Percentiles rank a stretch among this genome's conserved stretches.
These are phyloP conservation scores for Ptychadena robeensis DNA, from an alignment of 2,797 vertebrate species.

Conservation along the genomic window DNA sequence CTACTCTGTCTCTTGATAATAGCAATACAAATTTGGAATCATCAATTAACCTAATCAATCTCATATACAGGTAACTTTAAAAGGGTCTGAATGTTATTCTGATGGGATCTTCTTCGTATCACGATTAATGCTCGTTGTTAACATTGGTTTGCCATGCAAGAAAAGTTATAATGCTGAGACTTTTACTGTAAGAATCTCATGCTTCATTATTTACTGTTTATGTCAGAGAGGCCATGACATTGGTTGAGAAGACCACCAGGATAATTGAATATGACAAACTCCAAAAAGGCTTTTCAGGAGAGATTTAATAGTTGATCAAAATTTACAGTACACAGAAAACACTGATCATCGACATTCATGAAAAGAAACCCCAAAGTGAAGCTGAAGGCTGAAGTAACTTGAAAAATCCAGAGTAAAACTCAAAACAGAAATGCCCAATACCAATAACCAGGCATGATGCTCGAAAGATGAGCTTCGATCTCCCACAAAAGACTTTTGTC, in stretches of 20 bases:
- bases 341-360: not conserved
- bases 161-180: not conserved
- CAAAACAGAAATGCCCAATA: not conserved
- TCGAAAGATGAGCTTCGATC: not conserved
- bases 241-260: not conserved
- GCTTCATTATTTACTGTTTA: not conserved
- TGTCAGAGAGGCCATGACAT: not conserved
- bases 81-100: not conserved
- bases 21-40: not conserved
- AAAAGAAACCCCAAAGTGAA: not conserved
- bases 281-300: not conserved
- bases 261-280: not conserved
- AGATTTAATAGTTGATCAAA: not conserved
- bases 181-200: not conserved
- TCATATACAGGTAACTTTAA: not conserved
- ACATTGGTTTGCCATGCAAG: not conserved
- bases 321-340: not conserved
- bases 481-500: not conserved
- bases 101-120: not conserved
- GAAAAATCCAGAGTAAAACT: not conserved
- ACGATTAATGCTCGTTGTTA: not conserved
- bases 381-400: not conserved
- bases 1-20: not conserved
- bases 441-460: not conserved
- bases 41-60: not conserved